phyloP scores from a whole-genome alignment of 2,888 invertebrate genomes.

The Patella ulyssiponensis region DNA sequence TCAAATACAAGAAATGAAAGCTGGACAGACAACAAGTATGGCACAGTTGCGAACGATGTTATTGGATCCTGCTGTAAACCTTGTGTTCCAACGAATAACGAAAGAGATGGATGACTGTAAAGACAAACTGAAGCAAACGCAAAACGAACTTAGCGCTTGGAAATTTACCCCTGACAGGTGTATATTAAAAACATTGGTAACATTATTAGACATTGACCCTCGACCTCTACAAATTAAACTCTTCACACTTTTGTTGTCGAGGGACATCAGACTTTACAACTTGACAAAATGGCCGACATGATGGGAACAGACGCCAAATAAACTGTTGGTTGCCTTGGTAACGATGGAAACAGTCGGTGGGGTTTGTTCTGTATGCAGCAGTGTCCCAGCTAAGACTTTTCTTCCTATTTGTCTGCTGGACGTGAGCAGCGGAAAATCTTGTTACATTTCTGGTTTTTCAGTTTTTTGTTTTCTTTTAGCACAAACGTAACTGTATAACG shows the following conservation, averaged over 20 bases:
- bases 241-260: neutral
- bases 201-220: conserved; percentile 47
- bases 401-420: no score
- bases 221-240: conserved; percentile 3
- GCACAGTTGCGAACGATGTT: conserved; percentile 85
- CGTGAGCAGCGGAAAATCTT: no score
- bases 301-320: neutral
- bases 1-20: conserved; percentile 94
- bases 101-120: conserved; percentile 91
- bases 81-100: conserved; percentile 90
- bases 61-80: conserved; percentile 95
- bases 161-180: conserved; percentile 98
- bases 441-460: no score
- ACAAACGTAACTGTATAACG: no score
- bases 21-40: conserved; percentile 85
- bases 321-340: no score
- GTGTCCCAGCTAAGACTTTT: no score
- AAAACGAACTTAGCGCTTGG: conserved; percentile 98
- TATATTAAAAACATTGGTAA: conserved; percentile 54
- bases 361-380: no score
- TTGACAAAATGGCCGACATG: conserved; percentile 3
- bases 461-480: no score
- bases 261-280: conserved; percentile 1
- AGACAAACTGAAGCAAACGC: conserved; percentile 94
- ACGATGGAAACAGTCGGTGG: no score